Evolutionary conservation across 1,140 invertebrate species (phyloP), one percentile per base, ranked within the genome.

Genomic region (Scaptodrosophila lebanonensis): DNA sequence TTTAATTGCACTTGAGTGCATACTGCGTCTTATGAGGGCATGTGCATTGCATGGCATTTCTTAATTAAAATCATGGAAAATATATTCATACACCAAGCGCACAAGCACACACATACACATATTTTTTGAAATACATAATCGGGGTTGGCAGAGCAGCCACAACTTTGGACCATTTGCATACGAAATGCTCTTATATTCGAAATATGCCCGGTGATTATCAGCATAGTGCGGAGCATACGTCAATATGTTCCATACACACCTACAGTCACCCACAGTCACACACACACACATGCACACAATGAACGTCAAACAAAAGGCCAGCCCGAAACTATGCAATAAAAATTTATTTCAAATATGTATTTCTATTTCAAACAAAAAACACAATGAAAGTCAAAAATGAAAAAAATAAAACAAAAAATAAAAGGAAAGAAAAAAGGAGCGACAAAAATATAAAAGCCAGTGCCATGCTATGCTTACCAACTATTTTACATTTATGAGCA

Each of bases 1-100:
- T 73, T 79, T 79, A 77, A 77, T 79, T 77, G 73, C 75, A 73
- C 75, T 79, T 73, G 65, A 77, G 73, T 79, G 72, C 73, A 35
- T 60, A 60, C 45, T 51, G 35, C 51, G 45, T 71, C 67, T 63
- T 63, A 22, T 33, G 54, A 30, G 25, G 61, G 58, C 33, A 60
- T 53, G 60, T 22, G 44, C 60, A 25, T 25, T 62, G 62, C 62
- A 43, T 48, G 66, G 57, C 50, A 77, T 79, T 79, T 61, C 75
- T 82, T 82, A 79, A 79, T 79, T 82, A 73, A 79, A 79, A 73
- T 73, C 73, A 75, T 17, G 53, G 44, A 50, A 53, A 70, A 66
- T 59, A n/a, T n/a, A n/a, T n/a, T n/a, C n/a, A n/a, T n/a, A n/a
- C n/a, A 39, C 62, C 38, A 15, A 11, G 61, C 25, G n/a, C n/a